Base-by-base conservation (phyloP, 2,797 vertebrate genomes). In the Hydrocynus forskahlii region DNA sequence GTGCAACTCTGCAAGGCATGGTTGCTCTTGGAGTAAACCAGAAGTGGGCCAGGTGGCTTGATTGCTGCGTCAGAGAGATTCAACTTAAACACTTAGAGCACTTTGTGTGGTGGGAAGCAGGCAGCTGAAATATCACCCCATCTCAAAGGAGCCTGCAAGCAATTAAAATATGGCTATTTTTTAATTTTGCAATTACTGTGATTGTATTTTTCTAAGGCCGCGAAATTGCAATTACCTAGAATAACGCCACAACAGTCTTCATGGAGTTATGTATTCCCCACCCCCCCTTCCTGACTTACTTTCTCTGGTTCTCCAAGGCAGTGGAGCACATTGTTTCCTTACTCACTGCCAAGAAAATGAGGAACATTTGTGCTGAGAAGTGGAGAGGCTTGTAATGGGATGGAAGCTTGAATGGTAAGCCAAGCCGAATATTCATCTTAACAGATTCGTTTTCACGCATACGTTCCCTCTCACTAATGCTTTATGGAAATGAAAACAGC, bases 191-290 rank as follows among this genome's bases (percentile, higher is more conserved):
- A 88, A 90, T 89, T 89, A 86, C 82, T 23, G 73, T 63, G 78
- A 87, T 90, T 88, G 84, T 88, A 84, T 89, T 89, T 90, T 89
- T 88, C 66, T 85, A 85, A 85, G 86, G 82, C 85, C 75, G 70
- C 80, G 78, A 87, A 86, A 88, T 86, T 88, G 82, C 79, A 86
- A 88, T 88, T 87, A 86, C 85, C 86, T 86, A 86, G 67, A 84
- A 86, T 82, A 88, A 89, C 75, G 77, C 76, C 62, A 62, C 52
- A 83, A 80, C n/a, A 45, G 75, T 76, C 78, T 66, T 71, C 57
- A 52, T 73, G 48, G 50, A 79, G 75, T 80, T 83, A 78, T 84
- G 76, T 69, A 54, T 84, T 86, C 76, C 54, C 55, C 59, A 10
- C 23, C 21, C 21, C 43, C 16, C 43, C 43, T 21, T 16, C 16